phyloP scores from a whole-genome alignment of 2,113 vertebrate species.

The Dinomys branickii region DNA sequence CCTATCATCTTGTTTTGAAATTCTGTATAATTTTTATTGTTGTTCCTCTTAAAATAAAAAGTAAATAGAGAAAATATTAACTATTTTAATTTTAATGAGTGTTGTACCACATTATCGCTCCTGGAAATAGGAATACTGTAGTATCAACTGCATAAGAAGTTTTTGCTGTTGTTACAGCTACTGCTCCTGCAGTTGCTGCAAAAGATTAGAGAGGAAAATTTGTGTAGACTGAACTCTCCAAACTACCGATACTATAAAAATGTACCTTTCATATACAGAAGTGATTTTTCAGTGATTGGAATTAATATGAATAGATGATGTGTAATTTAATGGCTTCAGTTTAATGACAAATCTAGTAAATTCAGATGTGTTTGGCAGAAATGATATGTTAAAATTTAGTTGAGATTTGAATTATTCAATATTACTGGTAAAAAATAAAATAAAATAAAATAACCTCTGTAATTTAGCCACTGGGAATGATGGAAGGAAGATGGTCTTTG shows the following conservation, averaged over 20 bases:
- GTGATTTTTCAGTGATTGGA: background rate
- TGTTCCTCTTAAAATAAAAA: too few species aligned
- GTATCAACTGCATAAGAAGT: background rate
- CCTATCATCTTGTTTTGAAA: too few species aligned
- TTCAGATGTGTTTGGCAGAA: slow-evolving; percentile 36
- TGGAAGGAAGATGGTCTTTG: slow-evolving; percentile 50
- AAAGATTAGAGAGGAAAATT: background rate
- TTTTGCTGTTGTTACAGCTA: background rate
- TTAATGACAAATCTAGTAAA: slow-evolving; percentile 28
- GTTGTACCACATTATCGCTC: background rate
- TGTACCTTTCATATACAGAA: background rate
- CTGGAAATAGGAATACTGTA: background rate
- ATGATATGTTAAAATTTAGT: slow-evolving; percentile 44
- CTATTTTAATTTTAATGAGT: slow-evolving; percentile 10
- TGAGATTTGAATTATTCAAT: slow-evolving; percentile 48
- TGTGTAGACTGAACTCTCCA: background rate
- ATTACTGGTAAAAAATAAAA: background rate
- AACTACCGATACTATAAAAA: slow-evolving; percentile 33
- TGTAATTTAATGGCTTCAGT: background rate
- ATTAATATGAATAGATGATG: background rate
- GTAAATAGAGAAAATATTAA: background rate
- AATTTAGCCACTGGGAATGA: slow-evolving; percentile 33
- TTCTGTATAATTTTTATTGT: too few species aligned
- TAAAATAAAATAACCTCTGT: background rate
- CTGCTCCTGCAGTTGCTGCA: background rate